phyloP scores from a whole-genome alignment of 2,888 invertebrate species.

The Lithosia quadra region DNA sequence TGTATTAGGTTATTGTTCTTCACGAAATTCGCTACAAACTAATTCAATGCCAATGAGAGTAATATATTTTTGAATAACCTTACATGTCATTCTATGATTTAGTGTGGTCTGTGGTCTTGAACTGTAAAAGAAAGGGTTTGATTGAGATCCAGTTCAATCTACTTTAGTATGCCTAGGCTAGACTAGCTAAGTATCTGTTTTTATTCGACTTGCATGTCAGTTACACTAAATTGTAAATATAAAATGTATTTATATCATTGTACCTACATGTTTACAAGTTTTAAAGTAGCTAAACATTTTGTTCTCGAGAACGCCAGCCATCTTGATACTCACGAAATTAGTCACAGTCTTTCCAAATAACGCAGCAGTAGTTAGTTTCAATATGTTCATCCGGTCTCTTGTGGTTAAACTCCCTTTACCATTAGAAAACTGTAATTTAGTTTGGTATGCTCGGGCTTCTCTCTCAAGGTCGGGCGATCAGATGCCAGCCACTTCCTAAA shows the following conservation, averaged over 20 bases:
- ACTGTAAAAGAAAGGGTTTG: not conserved
- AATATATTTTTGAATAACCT: slow-evolving; percentile 10
- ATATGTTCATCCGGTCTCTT: too few relatives aligned
- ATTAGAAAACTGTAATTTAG: too few relatives aligned
- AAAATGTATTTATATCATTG: not conserved
- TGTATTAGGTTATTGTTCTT: slow-evolving; percentile 37
- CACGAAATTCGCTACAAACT: slow-evolving; percentile 24
- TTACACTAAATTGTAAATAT: not conserved
- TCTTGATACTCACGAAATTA: too few relatives aligned
- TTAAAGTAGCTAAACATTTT: too few relatives aligned
- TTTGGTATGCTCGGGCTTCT: too few relatives aligned
- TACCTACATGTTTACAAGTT: too few relatives aligned
- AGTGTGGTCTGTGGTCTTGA: not conserved
- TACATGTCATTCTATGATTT: slow-evolving; percentile 13
- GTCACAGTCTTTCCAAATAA: too few relatives aligned
- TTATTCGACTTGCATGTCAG: not conserved
- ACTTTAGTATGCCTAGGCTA: not conserved
- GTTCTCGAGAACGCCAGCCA: too few relatives aligned
- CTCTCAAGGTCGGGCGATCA: too few relatives aligned
- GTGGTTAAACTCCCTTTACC: too few relatives aligned
- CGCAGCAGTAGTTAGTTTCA: too few relatives aligned
- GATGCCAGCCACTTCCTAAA: too few relatives aligned
- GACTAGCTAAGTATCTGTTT: not conserved
- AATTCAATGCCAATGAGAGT: slow-evolving; percentile 24
- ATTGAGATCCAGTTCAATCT: not conserved